Conservation (phyloP, 2,888 invertebrate species). For the Lamproptera curius region DNA sequence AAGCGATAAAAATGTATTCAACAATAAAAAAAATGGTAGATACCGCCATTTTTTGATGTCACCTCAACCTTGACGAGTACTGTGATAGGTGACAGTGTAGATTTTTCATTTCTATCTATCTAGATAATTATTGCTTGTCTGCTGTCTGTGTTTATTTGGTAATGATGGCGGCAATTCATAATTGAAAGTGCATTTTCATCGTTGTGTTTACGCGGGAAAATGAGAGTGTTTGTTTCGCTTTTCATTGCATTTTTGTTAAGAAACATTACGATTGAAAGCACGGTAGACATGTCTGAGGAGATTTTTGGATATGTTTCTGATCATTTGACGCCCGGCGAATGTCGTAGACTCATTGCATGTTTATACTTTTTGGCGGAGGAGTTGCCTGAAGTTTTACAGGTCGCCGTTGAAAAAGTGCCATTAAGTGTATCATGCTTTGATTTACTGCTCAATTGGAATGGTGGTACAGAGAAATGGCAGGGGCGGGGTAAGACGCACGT, state of each 20-base stretch:
- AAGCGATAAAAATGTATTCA: conserved; percentile 16
- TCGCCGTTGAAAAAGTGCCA: conserved; percentile 59
- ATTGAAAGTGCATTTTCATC: not conserved
- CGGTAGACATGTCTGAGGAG: conserved; percentile 45
- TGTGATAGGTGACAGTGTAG: conserved; percentile 6
- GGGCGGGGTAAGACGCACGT: conserved; percentile 79
- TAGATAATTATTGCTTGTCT: conserved; percentile 1
- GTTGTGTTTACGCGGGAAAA: conserved; percentile 1
- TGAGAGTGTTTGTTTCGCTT: conserved; percentile 23
- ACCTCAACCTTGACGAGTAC: conserved; percentile 17
- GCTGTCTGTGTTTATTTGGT: not conserved
- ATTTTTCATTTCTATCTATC: conserved; percentile 15
- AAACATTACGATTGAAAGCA: conserved; percentile 28
- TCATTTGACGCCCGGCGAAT: conserved; percentile 76
- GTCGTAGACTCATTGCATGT: conserved; percentile 75
- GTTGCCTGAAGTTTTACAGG: conserved; percentile 34
- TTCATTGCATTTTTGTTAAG: too few species aligned
- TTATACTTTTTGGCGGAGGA: conserved; percentile 66
- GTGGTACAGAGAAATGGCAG: conserved; percentile 47
- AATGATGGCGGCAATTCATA: not conserved
- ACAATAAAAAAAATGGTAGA: conserved; percentile 15
- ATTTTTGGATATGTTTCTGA: conserved; percentile 72
- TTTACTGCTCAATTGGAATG: conserved; percentile 79
- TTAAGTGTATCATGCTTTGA: conserved; percentile 74
- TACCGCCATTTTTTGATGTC: conserved; percentile 17